A percentile compares a stretch with the other conserved stretches of the same genome.
Conservation (phyloP, 2,888 invertebrate species). For the Eutolmus rufibarbis region DNA sequence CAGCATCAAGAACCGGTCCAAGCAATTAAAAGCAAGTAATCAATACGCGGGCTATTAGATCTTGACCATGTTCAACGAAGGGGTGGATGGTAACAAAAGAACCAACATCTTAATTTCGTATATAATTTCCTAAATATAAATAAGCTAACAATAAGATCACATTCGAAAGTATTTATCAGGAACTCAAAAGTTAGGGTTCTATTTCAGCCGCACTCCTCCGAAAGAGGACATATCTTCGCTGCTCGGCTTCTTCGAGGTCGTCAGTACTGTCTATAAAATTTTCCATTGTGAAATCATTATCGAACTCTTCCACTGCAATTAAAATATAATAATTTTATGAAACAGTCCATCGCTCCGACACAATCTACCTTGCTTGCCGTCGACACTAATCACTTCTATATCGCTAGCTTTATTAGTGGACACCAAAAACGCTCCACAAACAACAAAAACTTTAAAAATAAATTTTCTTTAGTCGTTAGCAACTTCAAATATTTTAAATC, state of each 20-base stretch:
- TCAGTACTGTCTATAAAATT: constrained; percentile 12
- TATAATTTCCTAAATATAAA: background rate
- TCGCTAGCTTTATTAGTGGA: background rate
- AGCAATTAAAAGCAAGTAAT: background rate
- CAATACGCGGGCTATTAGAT: background rate
- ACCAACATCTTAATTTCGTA: background rate
- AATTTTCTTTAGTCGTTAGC: background rate
- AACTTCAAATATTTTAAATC: background rate
- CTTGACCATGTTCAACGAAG: background rate
- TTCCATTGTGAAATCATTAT: background rate
- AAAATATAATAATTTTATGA: background rate
- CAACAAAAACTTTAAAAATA: background rate
- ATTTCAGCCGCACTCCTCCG: background rate
- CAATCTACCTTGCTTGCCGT: background rate
- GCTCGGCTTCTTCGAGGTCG: constrained; percentile 25
- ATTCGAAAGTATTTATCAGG: background rate
- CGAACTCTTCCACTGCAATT: background rate
- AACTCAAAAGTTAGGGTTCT: background rate
- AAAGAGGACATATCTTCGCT: background rate
- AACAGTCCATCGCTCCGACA: background rate
- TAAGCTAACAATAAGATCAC: background rate
- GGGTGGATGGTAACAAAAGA: background rate
- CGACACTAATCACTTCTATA: constrained; percentile 20
- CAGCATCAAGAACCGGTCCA: background rate
- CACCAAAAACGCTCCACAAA: background rate